phyloP scores from a whole-genome alignment of 1,140 invertebrate species.

The Euborellia annulipes region DNA sequence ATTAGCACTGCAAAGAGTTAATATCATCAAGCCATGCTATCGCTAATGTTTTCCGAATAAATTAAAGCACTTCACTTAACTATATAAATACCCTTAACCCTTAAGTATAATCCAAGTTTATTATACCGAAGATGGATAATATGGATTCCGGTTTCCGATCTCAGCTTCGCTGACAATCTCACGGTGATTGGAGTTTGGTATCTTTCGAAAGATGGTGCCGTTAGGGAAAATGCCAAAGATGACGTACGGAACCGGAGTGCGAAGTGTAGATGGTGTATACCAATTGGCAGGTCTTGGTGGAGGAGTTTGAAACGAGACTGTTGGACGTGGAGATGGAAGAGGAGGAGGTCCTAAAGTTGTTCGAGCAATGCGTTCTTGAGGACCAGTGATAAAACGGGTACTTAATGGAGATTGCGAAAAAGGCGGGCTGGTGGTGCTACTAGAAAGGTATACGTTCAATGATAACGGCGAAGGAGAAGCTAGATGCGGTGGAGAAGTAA shows the following conservation, averaged over 20 bases:
- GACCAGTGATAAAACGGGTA: neutral
- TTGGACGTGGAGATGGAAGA: neutral
- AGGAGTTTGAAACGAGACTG: too few species aligned
- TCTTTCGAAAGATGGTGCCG: constrained; percentile 8
- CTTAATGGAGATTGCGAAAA: neutral
- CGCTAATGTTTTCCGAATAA: too few species aligned
- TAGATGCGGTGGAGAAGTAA: neutral
- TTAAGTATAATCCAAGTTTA: too few species aligned
- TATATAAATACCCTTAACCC: too few species aligned
- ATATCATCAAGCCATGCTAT: too few species aligned
- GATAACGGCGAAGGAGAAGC: neutral
- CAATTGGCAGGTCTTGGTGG: too few species aligned
- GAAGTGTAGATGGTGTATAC: constrained; percentile 1
- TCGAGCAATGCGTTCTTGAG: neutral
- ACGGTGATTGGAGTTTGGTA: constrained; percentile 7
- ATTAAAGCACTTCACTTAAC: too few species aligned
- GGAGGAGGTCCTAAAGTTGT: neutral
- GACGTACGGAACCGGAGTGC: constrained; percentile 9
- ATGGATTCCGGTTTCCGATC: constrained; percentile 5
- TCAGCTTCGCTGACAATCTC: constrained; percentile 10
- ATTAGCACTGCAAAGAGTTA: too few species aligned
- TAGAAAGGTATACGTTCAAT: neutral
- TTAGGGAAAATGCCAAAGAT: constrained; percentile 12
- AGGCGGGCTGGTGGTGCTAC: neutral
- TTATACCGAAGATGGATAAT: constrained; percentile 2